Percentiles rank a stretch among this genome's conserved stretches.
phyloP scores from a whole-genome alignment of 2,797 vertebrate genomes.

The Pangasius mekongensis region DNA sequence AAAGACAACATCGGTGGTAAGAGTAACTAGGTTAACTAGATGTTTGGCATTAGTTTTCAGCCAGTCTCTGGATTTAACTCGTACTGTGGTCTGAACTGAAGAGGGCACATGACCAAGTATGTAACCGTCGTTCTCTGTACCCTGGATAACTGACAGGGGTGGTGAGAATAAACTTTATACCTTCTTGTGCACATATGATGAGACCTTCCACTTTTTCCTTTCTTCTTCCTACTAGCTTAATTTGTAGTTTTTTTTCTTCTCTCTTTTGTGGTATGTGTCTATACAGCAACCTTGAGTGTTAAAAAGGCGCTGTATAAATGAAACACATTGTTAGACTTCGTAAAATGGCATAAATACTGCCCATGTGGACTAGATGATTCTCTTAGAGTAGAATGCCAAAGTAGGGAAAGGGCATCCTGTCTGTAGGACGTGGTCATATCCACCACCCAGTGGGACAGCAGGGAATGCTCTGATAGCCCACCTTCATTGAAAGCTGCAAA shows the following conservation, averaged over 20 bases:
- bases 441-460: not conserved
- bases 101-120: not conserved
- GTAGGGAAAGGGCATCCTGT: not conserved
- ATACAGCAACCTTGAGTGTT: not conserved
- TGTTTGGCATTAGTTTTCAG: not conserved
- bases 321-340: not conserved
- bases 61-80: not conserved
- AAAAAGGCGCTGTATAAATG: not conserved
- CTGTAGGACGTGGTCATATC: not conserved
- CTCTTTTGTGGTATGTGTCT: not conserved
- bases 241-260: not conserved
- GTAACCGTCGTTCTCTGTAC: not conserved
- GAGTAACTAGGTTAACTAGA: not conserved
- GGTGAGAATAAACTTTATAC: not conserved
- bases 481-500: not conserved
- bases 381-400: not conserved
- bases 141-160: not conserved
- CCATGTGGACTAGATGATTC: not conserved
- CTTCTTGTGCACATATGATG: not conserved
- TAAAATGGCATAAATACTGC: not conserved
- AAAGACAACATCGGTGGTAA: not conserved
- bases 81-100: not conserved
- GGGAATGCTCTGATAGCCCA: not conserved
- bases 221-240: not conserved
- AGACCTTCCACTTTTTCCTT: not conserved